These are phyloP conservation scores for Copidosoma floridanum DNA, from an alignment of 1,140 invertebrate species.

Conservation along the genomic window DNA sequence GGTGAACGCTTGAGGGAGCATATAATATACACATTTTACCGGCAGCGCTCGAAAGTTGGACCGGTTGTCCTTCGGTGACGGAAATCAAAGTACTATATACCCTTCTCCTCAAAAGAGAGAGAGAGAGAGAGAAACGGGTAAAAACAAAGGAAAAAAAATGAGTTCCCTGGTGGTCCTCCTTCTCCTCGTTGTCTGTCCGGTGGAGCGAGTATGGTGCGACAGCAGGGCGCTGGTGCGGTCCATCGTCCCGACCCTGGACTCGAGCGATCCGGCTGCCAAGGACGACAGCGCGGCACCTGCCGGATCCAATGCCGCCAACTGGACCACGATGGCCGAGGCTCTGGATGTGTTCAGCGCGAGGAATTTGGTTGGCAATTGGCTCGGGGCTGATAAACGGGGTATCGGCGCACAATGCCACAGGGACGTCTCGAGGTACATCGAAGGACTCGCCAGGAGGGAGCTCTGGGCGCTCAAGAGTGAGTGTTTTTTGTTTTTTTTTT, in stretches of 20 bases:
- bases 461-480: constrained; percentile 76
- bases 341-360: constrained; percentile 56
- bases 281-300: neutral
- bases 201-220: neutral
- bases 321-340: constrained; percentile 47
- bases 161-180: too few relatives aligned
- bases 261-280: neutral
- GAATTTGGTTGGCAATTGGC: constrained; percentile 51
- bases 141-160: too few relatives aligned
- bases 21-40: too few relatives aligned
- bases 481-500: constrained; percentile 39
- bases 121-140: too few relatives aligned
- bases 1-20: too few relatives aligned
- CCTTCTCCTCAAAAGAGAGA: too few relatives aligned
- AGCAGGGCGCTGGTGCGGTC: neutral
- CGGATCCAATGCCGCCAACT: constrained; percentile 30
- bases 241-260: neutral
- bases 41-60: too few relatives aligned
- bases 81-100: too few relatives aligned
- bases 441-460: constrained; percentile 61
- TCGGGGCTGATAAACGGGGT: constrained; percentile 32
- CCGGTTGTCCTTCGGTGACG: too few relatives aligned
- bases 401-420: constrained; percentile 56
- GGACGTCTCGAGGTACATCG: constrained; percentile 64
- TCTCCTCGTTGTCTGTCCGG: too few relatives aligned